A percentile compares a stretch with the other conserved stretches of the same genome.
Evolutionary conservation across 2,113 vertebrate genomes (phyloP).

Genomic region (Solea solea): DNA sequence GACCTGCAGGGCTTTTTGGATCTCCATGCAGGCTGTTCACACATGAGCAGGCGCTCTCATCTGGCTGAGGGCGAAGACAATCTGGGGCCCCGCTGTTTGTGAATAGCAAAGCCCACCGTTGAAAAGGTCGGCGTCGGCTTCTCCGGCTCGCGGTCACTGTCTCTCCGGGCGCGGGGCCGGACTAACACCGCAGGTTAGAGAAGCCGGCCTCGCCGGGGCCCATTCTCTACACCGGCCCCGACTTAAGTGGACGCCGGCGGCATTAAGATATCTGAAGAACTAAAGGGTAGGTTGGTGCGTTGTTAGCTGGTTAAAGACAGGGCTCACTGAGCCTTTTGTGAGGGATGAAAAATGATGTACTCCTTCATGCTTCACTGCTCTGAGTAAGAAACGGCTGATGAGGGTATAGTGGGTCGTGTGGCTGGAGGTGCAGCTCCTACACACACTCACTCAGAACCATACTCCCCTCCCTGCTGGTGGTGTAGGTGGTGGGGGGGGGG

Average conservation of each 20-base stretch:
- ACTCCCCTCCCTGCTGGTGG: no score
- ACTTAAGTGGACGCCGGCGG: constrained; percentile 37
- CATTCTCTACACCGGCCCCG: constrained; percentile 14
- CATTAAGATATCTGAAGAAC: constrained; percentile 49
- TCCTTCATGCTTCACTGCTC: constrained; percentile 57
- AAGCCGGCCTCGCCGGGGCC: constrained; percentile 20
- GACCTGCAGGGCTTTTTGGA: constrained; percentile 63
- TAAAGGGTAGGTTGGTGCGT: constrained; percentile 49
- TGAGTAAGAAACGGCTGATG: constrained; percentile 43
- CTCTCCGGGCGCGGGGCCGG: constrained; percentile 21
- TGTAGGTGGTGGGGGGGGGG: no score
- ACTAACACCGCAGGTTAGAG: constrained; percentile 44
- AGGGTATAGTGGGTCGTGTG: constrained; percentile 1
- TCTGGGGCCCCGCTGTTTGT: constrained; percentile 52
- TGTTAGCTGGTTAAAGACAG: constrained; percentile 62
- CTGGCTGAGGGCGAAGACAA: constrained; percentile 66
- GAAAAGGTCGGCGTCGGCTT: constrained; percentile 57
- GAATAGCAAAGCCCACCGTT: constrained; percentile 52
- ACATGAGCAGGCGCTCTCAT: constrained; percentile 73
- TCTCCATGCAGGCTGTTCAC: constrained; percentile 65
- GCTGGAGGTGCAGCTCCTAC: constrained; percentile 9
- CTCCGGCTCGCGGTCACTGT: constrained; percentile 52
- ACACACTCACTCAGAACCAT: not conserved
- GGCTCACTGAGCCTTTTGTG: constrained; percentile 66
- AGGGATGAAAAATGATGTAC: constrained; percentile 56